Base-by-base conservation (phyloP, 1,140 invertebrate genomes). In the Epicauta chinensis region DNA sequence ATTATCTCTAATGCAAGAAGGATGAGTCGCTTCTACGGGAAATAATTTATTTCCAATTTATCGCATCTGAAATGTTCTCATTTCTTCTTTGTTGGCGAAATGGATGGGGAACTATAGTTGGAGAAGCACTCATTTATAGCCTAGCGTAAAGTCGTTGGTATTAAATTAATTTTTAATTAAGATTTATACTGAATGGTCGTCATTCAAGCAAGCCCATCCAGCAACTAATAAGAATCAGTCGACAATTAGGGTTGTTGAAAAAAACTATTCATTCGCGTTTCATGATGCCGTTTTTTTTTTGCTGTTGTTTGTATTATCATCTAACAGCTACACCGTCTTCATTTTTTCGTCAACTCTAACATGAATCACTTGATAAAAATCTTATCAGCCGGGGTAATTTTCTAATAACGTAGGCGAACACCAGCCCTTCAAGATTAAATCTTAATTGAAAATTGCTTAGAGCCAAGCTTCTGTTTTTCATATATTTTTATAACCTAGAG, bases 121-220 rank as follows among this genome's bases (percentile, higher is more conserved):
- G 17, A 45, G 30, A 36, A 16, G 45, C 16, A 47, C 45, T 47
- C 34, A 13, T 47, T 47, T 38, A 38, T 47, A 37, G 48, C 29
- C 32, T 31, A 31, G 34, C 34, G 48, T 51, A 13, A 17, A 42
- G 30, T 40, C 29, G 40, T 32, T 31, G 40, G 40, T 51, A 39
- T 51, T 51, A 51, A 51, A 51, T 51, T 51, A 51, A 51, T 51
- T 51, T 51, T 51, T 51, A 51, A 51, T 51, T 51, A 51, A 51
- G 50, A 51, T 51, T 51, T 51, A 51, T 51, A 37, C 50, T 36
- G 32, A 39, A 44, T 44, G 50, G 50, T 44, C 50, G 50, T 44
- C 50, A 51, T 44, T 51, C 42, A 32, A 39, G 42, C 50, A 51
- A 51, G n/a, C n/a, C n/a, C n/a, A n/a, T n/a, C n/a, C n/a, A n/a